Conservation (phyloP, 2,888 invertebrate species). For the Drosophila pseudotalamancana region DNA sequence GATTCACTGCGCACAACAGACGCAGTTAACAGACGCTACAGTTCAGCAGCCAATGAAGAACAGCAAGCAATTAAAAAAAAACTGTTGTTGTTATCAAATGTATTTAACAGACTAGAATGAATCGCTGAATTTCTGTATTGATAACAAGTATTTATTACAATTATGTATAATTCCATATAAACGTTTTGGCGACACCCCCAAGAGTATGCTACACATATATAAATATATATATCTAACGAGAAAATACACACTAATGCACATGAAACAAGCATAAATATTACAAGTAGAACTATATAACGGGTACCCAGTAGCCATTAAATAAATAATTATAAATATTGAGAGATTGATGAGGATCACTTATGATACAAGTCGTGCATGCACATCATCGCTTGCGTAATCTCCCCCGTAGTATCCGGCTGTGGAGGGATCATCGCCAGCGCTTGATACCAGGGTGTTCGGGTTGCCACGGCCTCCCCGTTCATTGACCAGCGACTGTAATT, state of each 20-base stretch:
- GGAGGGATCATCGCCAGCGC: constrained; percentile 66
- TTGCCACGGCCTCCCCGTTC: constrained; percentile 33
- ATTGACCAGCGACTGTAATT: constrained; percentile 59
- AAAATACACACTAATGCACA: neutral
- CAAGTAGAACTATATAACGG: constrained; percentile 6
- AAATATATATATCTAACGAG: neutral
- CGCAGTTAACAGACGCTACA: neutral
- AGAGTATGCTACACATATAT: constrained; percentile 11
- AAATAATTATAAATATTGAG: neutral
- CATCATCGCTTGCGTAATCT: constrained; percentile 76
- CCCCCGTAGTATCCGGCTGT: constrained; percentile 58
- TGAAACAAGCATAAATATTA: neutral
- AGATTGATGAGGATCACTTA: constrained; percentile 49
- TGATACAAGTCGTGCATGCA: constrained; percentile 78
- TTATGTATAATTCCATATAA: neutral
- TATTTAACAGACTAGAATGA: neutral
- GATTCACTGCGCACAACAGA: constrained; percentile 1
- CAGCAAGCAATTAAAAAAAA: neutral
- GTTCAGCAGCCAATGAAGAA: constrained; percentile 8
- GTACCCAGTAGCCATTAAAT: neutral
- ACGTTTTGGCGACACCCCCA: constrained; percentile 7
- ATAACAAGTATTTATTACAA: neutral
- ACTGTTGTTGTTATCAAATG: too few species aligned
- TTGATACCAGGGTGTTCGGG: constrained; percentile 62
- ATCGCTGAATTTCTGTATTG: neutral